Evolutionary conservation across 2,113 vertebrate species (phyloP).

Genomic region (Gyps fulvus): DNA sequence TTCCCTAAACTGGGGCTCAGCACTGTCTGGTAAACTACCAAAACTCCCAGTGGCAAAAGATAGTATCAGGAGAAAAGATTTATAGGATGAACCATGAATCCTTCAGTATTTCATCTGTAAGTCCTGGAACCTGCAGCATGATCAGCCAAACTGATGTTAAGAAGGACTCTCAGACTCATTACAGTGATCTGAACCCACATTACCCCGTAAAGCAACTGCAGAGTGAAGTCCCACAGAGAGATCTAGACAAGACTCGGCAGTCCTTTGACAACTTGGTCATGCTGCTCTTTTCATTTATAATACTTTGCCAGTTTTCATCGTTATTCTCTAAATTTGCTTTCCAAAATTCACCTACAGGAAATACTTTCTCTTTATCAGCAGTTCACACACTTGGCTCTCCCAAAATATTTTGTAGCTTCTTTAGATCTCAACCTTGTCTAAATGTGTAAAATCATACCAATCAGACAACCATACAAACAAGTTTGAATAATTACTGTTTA

Average conservation of each 20-base stretch:
- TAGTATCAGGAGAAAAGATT: neutral
- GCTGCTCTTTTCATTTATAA: neutral
- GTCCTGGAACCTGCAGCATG: neutral
- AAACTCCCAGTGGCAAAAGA: neutral
- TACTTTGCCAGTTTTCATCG: neutral
- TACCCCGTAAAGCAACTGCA: accelerated
- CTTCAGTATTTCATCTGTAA: neutral
- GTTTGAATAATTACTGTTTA: neutral
- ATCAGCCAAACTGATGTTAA: neutral
- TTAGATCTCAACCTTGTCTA: neutral
- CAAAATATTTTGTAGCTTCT: neutral
- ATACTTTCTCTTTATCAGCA: neutral
- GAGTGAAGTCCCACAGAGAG: neutral
- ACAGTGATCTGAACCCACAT: neutral
- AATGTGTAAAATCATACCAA: conserved; percentile 2
- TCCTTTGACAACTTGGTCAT: neutral
- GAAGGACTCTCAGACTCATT: neutral
- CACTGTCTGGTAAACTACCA: neutral
- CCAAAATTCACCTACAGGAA: neutral
- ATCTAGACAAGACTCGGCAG: neutral
- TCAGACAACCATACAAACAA: neutral
- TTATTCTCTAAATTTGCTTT: neutral
- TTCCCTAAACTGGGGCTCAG: neutral
- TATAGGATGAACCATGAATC: neutral
- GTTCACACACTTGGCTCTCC: neutral